A percentile compares a stretch with the other conserved stretches of the same genome.
Conservation (phyloP, 2,113 vertebrate genomes). For the Mustela nigripes region DNA sequence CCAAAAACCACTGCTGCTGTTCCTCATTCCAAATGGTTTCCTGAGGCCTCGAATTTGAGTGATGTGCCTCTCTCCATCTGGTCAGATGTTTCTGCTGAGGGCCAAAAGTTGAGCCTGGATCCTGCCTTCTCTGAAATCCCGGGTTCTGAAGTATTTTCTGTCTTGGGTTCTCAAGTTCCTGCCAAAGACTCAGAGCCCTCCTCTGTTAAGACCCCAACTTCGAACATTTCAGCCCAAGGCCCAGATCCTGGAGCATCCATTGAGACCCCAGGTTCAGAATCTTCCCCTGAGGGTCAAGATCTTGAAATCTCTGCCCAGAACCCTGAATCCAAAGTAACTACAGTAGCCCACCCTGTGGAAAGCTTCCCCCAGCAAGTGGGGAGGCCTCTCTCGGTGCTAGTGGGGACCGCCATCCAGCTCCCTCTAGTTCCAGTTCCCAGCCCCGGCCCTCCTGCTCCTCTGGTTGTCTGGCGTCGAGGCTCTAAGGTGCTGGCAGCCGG, state of each 20-base stretch:
- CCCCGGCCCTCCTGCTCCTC: conserved; percentile 25
- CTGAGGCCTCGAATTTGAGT: background rate
- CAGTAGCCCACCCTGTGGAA: background rate
- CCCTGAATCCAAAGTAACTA: background rate
- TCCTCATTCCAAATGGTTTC: background rate
- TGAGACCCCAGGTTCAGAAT: background rate
- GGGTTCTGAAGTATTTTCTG: background rate
- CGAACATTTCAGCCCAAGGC: background rate
- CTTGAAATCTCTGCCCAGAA: background rate
- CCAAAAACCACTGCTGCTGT: background rate
- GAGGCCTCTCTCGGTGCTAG: conserved; percentile 64
- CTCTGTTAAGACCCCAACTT: background rate
- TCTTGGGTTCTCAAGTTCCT: background rate
- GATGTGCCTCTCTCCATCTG: background rate
- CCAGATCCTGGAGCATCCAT: background rate
- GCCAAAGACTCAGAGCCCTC: background rate
- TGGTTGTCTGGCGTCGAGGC: conserved; percentile 74
- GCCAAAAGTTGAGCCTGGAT: background rate
- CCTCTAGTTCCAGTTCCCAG: conserved; percentile 37
- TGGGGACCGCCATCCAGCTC: conserved; percentile 65
- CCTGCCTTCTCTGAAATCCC: background rate
- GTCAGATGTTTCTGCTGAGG: background rate
- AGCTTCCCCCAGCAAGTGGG: conserved; percentile 23
- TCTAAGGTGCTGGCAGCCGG: conserved; percentile 72
- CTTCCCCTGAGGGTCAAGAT: background rate